A percentile compares a stretch with the other conserved stretches of the same genome.
phyloP scores from a whole-genome alignment of 2,797 vertebrate species.

The Notamacropus eugenii region DNA sequence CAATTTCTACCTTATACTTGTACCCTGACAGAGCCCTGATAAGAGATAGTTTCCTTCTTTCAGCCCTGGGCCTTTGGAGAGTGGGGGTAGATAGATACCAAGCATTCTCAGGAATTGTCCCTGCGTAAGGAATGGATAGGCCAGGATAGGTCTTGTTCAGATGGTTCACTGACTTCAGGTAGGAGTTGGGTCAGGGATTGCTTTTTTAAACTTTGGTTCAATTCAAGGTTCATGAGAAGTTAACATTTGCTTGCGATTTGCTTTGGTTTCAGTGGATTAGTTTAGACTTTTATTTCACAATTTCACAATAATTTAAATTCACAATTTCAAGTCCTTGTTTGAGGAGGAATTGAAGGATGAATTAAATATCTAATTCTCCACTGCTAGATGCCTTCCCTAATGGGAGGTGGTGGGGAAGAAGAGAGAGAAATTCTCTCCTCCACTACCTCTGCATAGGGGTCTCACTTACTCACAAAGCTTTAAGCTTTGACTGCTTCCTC shows the following conservation, averaged over 20 bases:
- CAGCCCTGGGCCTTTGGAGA: neutral
- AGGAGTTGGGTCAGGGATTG: too few relatives aligned
- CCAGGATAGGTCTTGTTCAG: neutral
- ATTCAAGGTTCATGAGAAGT: neutral
- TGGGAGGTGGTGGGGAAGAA: neutral
- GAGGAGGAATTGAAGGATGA: neutral
- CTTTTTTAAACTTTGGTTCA: too few relatives aligned
- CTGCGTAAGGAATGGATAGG: neutral
- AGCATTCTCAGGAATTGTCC: neutral
- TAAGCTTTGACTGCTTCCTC: neutral
- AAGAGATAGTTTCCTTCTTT: neutral
- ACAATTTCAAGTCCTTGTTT: neutral
- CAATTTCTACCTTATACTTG: neutral
- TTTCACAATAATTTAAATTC: neutral
- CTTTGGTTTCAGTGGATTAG: neutral
- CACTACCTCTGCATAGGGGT: neutral
- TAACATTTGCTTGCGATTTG: neutral
- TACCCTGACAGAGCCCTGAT: neutral
- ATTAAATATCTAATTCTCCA: neutral
- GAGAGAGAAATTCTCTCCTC: neutral
- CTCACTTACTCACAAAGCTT: neutral
- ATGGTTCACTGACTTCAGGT: neutral
- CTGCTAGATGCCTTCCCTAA: neutral
- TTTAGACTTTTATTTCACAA: neutral
- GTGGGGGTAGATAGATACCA: neutral